These are phyloP conservation scores for Perizoma flavofasciatum DNA, from an alignment of 2,888 invertebrate genomes.

Conservation along the genomic window DNA sequence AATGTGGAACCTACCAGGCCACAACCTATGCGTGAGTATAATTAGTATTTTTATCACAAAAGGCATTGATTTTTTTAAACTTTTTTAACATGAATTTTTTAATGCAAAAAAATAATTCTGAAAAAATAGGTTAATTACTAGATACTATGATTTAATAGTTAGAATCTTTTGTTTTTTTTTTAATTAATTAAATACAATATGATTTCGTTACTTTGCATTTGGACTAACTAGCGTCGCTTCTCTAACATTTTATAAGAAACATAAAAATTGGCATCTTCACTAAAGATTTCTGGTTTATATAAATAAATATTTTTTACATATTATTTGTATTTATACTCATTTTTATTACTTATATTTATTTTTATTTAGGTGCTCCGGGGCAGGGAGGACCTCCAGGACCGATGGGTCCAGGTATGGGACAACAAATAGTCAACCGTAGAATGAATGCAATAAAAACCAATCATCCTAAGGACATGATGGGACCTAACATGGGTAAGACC, in stretches of 20 bases:
- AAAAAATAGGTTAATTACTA: no score
- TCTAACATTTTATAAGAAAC: no score
- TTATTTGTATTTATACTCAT: conserved; percentile 27
- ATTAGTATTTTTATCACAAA: not conserved
- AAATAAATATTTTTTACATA: not conserved
- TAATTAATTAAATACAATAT: no score
- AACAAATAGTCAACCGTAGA: conserved; percentile 87
- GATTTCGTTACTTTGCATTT: no score
- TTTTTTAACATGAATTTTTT: no score
- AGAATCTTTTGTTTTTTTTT: no score
- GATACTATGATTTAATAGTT: no score
- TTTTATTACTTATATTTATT: not conserved
- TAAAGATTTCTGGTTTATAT: no score
- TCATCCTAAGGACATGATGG: conserved; percentile 92
- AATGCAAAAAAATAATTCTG: no score
- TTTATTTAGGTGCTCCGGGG: conserved; percentile 52
- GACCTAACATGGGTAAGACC: conserved; percentile 90
- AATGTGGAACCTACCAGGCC: conserved; percentile 96
- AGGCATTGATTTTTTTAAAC: no score
- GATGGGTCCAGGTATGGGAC: conserved; percentile 77
- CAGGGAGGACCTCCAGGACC: conserved; percentile 75
- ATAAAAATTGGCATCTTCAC: no score
- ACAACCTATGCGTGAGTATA: conserved; percentile 77
- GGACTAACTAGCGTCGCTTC: no score
- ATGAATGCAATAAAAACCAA: conserved; percentile 95